Evolutionary conservation across 2,113 vertebrate genomes (phyloP).

Genomic region (Halichoerus grypus): DNA sequence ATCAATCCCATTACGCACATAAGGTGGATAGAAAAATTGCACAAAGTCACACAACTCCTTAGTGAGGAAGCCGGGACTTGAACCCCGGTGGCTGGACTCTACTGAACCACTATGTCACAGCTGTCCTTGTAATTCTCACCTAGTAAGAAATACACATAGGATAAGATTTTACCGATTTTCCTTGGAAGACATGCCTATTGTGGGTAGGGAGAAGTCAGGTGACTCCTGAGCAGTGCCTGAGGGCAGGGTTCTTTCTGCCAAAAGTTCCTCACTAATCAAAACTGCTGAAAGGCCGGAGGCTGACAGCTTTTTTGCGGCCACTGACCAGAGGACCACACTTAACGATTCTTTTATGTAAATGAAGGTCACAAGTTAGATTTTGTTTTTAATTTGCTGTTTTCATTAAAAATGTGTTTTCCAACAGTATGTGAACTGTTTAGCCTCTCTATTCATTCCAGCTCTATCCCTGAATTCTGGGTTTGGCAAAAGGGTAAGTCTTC

Average conservation of each 20-base stretch:
- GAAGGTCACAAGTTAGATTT: neutral
- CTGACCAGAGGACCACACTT: neutral
- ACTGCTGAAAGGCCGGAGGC: neutral
- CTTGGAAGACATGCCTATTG: neutral
- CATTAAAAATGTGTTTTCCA: neutral
- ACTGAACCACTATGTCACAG: neutral
- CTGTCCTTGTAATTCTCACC: neutral
- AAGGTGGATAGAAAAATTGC: neutral
- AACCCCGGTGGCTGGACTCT: neutral
- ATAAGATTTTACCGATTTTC: neutral
- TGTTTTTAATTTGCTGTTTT: conserved; percentile 9
- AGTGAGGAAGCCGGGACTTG: neutral
- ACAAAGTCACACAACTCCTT: neutral
- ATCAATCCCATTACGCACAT: neutral
- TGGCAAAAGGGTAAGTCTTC: neutral
- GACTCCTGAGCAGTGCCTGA: neutral
- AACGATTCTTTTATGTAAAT: neutral
- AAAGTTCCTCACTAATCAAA: conserved; percentile 2
- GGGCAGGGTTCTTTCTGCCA: neutral
- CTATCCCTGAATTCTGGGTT: neutral
- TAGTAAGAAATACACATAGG: neutral
- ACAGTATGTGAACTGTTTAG: neutral
- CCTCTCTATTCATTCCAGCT: neutral
- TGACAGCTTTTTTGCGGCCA: neutral
- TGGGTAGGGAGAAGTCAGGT: neutral